phyloP scores from a whole-genome alignment of 2,888 invertebrate genomes.

The Choristoneura rosaceana region DNA sequence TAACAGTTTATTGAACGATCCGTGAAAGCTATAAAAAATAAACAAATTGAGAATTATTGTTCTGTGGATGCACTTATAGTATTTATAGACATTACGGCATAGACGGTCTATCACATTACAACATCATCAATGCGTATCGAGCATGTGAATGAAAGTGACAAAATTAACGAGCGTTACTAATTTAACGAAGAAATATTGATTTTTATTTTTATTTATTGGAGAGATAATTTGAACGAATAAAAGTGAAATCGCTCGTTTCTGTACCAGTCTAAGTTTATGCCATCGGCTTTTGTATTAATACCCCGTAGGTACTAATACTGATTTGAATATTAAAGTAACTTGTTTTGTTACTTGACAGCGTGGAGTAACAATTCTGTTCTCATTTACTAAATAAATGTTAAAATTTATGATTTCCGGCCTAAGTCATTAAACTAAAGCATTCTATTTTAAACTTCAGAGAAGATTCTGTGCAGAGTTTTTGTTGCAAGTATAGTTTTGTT shows the following conservation, averaged over 20 bases:
- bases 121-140: too few species aligned
- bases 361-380: background rate
- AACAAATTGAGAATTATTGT: background rate
- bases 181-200: background rate
- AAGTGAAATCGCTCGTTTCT: background rate
- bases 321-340: constrained; percentile 2
- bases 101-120: too few species aligned
- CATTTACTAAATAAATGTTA: constrained; percentile 10
- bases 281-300: background rate
- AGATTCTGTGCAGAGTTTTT: background rate
- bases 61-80: too few species aligned
- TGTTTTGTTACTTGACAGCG: constrained; percentile 12
- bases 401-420: constrained; percentile 12
- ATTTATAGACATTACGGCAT: background rate
- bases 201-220: background rate
- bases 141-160: background rate
- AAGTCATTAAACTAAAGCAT: background rate
- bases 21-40: background rate
- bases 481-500: background rate
- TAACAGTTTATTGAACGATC: too few species aligned
- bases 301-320: background rate
- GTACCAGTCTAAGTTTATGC: background rate
- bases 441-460: constrained; percentile 1
- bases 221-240: too few species aligned
- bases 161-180: background rate